These are phyloP conservation scores for Hippocampus guttulatus DNA, from an alignment of 2,113 vertebrate species.

Conservation along the genomic window DNA sequence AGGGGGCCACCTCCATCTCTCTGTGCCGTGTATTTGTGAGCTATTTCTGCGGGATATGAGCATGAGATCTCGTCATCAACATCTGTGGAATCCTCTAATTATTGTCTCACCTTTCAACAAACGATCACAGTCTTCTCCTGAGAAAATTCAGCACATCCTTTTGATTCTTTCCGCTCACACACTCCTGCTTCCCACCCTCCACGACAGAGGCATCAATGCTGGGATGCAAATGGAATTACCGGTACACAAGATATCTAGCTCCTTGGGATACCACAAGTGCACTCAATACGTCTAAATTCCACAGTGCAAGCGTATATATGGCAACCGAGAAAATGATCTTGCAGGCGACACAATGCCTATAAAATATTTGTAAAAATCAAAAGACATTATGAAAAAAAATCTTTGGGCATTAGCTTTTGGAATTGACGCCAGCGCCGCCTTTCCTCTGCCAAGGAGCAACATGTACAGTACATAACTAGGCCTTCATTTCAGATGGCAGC, in stretches of 20 bases:
- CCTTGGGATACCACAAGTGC: conserved; percentile 30
- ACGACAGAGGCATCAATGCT: conserved; percentile 32
- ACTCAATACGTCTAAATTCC: conserved; percentile 38
- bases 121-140: conserved; percentile 27
- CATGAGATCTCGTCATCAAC: conserved; percentile 10
- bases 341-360: conserved; percentile 18
- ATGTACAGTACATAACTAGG: conserved; percentile 43
- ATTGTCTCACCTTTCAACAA: conserved; percentile 30
- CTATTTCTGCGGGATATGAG: conserved; percentile 8
- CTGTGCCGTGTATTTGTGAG: background rate
- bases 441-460: conserved; percentile 62
- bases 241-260: conserved; percentile 48
- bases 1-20: background rate
- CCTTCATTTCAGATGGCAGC: conserved; percentile 58
- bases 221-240: conserved; percentile 66
- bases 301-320: background rate
- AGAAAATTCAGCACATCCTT: conserved; percentile 25
- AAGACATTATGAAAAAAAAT: conserved; percentile 28
- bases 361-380: conserved; percentile 27
- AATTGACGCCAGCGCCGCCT: conserved; percentile 39
- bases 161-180: conserved; percentile 14
- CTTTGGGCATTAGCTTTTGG: conserved; percentile 52
- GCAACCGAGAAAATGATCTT: conserved; percentile 20
- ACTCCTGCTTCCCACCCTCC: conserved; percentile 17
- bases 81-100: conserved; percentile 40